Conservation (phyloP, 1,140 invertebrate genomes). For the Scaptomyza pallida region DNA sequence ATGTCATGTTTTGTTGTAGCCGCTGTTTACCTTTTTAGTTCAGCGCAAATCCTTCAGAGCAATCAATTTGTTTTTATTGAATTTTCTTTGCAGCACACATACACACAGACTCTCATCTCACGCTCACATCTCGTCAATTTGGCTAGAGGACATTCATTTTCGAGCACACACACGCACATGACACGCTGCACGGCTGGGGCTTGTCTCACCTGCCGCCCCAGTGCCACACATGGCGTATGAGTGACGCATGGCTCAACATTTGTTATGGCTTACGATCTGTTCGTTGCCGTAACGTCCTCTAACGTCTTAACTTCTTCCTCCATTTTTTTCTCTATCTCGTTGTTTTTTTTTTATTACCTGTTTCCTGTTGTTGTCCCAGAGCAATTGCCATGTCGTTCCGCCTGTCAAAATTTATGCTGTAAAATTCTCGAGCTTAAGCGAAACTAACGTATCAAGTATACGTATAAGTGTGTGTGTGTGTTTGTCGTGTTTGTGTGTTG, state of each 20-base stretch:
- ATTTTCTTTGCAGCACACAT: conserved; percentile 51
- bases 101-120: neutral
- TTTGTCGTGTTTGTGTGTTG: conserved; percentile 1
- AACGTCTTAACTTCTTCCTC: conserved; percentile 14
- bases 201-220: conserved; percentile 2
- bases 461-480: conserved; percentile 6
- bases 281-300: conserved; percentile 3
- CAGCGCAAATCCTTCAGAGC: conserved; percentile 68
- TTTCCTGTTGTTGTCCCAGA: conserved; percentile 54
- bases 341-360: conserved; percentile 60
- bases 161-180: conserved; percentile 12
- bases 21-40: conserved; percentile 57
- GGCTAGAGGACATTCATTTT: conserved; percentile 65
- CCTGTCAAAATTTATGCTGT: conserved; percentile 70
- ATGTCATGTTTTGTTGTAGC: neutral
- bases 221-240: conserved; percentile 68
- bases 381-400: conserved; percentile 40
- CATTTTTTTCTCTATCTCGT: conserved; percentile 20
- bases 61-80: conserved; percentile 81
- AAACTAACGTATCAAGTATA: conserved; percentile 59
- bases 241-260: conserved; percentile 76
- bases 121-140: conserved; percentile 47
- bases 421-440: conserved; percentile 45
- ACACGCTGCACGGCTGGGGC: conserved; percentile 40
- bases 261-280: conserved; percentile 61